Evolutionary conservation across 30 jellyfish, hydroid and myxozoan species (phyloP).

Genomic region (Aurelia sp.): DNA sequence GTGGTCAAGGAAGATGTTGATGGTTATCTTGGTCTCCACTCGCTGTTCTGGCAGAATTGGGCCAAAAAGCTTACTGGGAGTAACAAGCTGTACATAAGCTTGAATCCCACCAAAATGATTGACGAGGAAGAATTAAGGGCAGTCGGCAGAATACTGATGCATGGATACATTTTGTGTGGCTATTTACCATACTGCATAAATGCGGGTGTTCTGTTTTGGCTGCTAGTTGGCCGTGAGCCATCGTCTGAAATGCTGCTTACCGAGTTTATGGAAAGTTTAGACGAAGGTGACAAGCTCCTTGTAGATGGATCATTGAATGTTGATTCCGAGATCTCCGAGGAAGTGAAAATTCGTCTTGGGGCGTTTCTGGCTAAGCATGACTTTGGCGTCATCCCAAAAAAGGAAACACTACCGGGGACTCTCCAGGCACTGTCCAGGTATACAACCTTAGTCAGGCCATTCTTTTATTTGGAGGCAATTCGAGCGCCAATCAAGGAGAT

Average conservation of each 20-base stretch:
- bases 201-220: slow-evolving; percentile 15
- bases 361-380: slow-evolving; percentile 42
- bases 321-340: background rate
- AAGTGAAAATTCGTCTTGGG: slow-evolving; percentile 36
- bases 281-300: slow-evolving; percentile 15
- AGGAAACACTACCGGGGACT: slow-evolving; percentile 30
- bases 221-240: background rate
- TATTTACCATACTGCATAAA: slow-evolving; percentile 17
- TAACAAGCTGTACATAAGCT: slow-evolving; percentile 14
- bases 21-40: slow-evolving; percentile 6
- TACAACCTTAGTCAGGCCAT: slow-evolving; percentile 37
- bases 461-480: slow-evolving; percentile 25
- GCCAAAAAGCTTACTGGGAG: slow-evolving; percentile 13
- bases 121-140: slow-evolving; percentile 35
- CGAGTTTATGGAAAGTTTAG: slow-evolving; percentile 2
- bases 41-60: slow-evolving; percentile 41
- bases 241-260: slow-evolving; percentile 7
- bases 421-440: slow-evolving; percentile 27
- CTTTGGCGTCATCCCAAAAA: slow-evolving; percentile 33
- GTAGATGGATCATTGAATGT: background rate
- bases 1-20: slow-evolving; percentile 1
- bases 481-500: slow-evolving; percentile 27
- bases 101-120: slow-evolving; percentile 32
- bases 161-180: slow-evolving; percentile 38
- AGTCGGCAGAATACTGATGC: slow-evolving; percentile 10